A percentile compares a stretch with the other conserved stretches of the same genome.
These are phyloP conservation scores for Bufo bufo DNA, from an alignment of 2,113 vertebrate genomes.

Conservation along the genomic window DNA sequence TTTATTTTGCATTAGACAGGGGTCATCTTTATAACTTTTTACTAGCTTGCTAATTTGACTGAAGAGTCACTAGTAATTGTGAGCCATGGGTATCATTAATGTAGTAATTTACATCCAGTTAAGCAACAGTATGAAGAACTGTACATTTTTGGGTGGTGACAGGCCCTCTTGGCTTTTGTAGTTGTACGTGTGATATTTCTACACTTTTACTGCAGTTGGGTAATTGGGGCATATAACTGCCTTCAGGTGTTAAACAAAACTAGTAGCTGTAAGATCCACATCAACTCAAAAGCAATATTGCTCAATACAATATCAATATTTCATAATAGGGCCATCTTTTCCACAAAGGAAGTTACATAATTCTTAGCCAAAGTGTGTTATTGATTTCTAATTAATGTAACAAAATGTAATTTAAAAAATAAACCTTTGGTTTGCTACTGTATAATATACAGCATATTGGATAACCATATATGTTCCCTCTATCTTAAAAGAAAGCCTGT, in stretches of 20 bases:
- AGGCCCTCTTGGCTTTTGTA: not conserved
- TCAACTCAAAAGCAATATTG: conserved; percentile 6
- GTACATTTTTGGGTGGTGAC: not conserved
- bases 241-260: not conserved
- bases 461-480: not conserved
- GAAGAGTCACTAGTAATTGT: too few species aligned
- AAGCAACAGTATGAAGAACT: too few species aligned
- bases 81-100: too few species aligned
- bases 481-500: not conserved
- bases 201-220: not conserved
- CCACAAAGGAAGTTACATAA: conserved; percentile 24
- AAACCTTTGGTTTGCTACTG: too few species aligned
- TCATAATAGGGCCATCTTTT: conserved; percentile 15
- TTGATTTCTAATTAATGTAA: not conserved
- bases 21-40: too few species aligned
- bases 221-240: not conserved
- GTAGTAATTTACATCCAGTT: too few species aligned
- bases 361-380: not conserved
- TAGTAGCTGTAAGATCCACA: not conserved
- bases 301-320: conserved; percentile 18
- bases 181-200: not conserved
- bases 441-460: not conserved
- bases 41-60: too few species aligned
- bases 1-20: too few species aligned
- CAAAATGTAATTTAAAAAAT: not conserved